Conservation (phyloP, 2,888 invertebrate genomes). For the Cybosia mesomella region DNA sequence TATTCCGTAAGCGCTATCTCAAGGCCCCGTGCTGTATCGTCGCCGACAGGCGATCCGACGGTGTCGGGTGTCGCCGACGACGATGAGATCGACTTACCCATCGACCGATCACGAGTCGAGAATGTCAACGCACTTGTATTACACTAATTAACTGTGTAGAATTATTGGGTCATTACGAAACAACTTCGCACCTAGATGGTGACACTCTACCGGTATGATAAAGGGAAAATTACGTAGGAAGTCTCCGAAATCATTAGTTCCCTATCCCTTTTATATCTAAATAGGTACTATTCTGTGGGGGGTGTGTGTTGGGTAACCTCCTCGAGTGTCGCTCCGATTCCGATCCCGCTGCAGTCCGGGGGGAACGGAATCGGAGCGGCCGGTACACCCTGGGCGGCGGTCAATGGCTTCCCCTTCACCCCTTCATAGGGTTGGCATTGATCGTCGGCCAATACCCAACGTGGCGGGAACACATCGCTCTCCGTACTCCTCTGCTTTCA, state of each 20-base stretch:
- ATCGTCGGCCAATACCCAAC: too few species aligned
- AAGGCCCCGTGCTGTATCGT: constrained; percentile 82
- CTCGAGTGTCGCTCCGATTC: too few species aligned
- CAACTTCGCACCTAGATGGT: constrained; percentile 12
- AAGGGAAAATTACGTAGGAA: neutral
- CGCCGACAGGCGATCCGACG: constrained; percentile 70
- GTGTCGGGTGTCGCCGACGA: constrained; percentile 71
- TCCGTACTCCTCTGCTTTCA: too few species aligned
- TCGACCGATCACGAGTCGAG: constrained; percentile 69
- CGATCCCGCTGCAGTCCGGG: too few species aligned
- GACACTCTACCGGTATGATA: neutral
- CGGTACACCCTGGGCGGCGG: too few species aligned
- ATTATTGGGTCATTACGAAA: constrained; percentile 48
- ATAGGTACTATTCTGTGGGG: neutral
- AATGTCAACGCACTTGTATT: constrained; percentile 70
- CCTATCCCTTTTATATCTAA: neutral
- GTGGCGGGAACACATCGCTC: too few species aligned
- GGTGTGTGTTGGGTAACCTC: too few species aligned
- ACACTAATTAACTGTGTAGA: constrained; percentile 59
- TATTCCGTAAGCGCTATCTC: constrained; percentile 78
- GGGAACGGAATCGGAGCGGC: too few species aligned
- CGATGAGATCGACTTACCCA: constrained; percentile 79
- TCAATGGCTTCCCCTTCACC: too few species aligned
- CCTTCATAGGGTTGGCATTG: too few species aligned
- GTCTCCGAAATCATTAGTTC: neutral